These are phyloP conservation scores for Erinaceus europaeus DNA, from an alignment of 2,113 vertebrate species.

Conservation along the genomic window DNA sequence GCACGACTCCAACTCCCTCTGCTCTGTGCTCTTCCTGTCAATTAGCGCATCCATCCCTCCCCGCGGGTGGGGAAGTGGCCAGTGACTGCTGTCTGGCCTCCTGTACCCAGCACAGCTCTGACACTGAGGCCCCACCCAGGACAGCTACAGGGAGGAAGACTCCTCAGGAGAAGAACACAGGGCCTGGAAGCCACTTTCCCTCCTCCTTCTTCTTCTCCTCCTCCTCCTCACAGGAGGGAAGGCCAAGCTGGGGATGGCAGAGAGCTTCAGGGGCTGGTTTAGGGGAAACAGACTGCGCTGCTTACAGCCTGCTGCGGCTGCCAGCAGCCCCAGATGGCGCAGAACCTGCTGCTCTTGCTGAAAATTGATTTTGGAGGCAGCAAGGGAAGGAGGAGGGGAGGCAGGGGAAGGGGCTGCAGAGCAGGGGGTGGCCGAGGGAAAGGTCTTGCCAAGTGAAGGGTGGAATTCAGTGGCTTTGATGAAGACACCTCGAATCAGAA, in stretches of 20 bases:
- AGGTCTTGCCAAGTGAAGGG: constrained; percentile 37
- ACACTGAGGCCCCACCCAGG: background rate
- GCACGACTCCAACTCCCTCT: constrained; percentile 36
- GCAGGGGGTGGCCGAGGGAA: constrained; percentile 7
- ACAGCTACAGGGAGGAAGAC: background rate
- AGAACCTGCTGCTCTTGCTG: constrained; percentile 73
- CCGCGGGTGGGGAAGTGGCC: constrained; percentile 60
- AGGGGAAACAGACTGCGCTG: constrained; percentile 74
- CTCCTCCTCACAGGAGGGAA: constrained; percentile 29
- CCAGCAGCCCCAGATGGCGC: constrained; percentile 75
- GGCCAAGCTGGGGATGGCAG: constrained; percentile 68
- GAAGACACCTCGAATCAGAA: constrained; percentile 56
- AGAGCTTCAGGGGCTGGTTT: constrained; percentile 63
- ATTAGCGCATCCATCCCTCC: constrained; percentile 65
- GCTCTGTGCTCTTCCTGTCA: constrained; percentile 56
- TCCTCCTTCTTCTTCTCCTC: too few species aligned
- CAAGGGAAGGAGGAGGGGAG: constrained; percentile 34
- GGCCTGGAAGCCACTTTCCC: background rate
- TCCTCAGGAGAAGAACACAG: background rate
- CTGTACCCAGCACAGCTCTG: rapidly evolving
- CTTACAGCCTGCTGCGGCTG: constrained; percentile 64
- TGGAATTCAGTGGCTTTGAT: constrained; percentile 37
- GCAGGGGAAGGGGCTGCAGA: constrained; percentile 47
- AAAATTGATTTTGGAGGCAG: constrained; percentile 78
- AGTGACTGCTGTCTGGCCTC: constrained; percentile 54